Percentiles rank a stretch among this genome's conserved stretches.
Conservation (phyloP, 2,797 vertebrate species). For the Petrocephalus schoutedeni region DNA sequence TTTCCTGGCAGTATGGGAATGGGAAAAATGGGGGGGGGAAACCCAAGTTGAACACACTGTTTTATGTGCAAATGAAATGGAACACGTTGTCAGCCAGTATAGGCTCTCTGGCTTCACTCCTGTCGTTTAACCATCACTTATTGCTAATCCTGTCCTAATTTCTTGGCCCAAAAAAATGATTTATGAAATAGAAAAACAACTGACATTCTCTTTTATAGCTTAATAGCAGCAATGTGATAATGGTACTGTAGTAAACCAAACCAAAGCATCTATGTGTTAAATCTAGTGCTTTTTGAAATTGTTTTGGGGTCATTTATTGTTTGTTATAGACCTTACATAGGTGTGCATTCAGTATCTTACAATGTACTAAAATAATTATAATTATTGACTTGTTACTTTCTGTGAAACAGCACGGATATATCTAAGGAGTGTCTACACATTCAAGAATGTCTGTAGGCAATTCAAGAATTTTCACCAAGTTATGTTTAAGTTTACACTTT, state of each 20-base stretch:
- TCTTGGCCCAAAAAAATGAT: slow-evolving; percentile 4
- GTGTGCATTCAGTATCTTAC: neutral
- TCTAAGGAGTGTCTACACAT: neutral
- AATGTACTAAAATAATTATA: neutral
- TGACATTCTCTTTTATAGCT: neutral
- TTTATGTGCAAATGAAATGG: slow-evolving; percentile 28
- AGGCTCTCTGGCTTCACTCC: neutral
- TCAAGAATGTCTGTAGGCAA: neutral
- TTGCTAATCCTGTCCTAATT: slow-evolving; percentile 23
- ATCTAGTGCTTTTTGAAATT: neutral
- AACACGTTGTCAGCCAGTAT: slow-evolving; percentile 13
- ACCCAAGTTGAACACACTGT: neutral
- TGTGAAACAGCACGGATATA: too few relatives aligned
- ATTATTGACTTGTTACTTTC: neutral
- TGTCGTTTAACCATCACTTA: slow-evolving; percentile 13
- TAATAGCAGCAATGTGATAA: neutral
- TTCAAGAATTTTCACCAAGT: neutral
- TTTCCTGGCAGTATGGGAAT: slow-evolving; percentile 5
- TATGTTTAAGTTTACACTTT: neutral
- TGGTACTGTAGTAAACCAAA: neutral
- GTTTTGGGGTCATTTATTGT: neutral
- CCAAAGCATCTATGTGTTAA: slow-evolving; percentile 1
- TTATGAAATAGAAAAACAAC: neutral
- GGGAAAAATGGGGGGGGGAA: neutral
- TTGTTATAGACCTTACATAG: neutral